A percentile compares a stretch with the other conserved stretches of the same genome.
Conservation (phyloP, 2,888 invertebrate species). For the Dryobota labecula region DNA sequence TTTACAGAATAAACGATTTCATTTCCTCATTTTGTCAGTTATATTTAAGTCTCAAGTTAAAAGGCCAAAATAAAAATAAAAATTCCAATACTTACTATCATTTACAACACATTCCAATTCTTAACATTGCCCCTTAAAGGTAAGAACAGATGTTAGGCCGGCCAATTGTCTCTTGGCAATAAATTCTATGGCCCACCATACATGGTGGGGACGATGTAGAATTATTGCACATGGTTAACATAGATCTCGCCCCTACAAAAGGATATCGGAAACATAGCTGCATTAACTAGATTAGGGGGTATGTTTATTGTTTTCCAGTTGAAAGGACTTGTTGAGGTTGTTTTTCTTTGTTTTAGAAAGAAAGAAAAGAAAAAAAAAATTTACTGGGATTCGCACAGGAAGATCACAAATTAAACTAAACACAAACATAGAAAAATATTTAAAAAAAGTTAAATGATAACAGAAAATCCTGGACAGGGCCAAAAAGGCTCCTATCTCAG, state of each 20-base stretch:
- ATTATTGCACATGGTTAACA: slow-evolving; percentile 64
- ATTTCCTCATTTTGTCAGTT: not conserved
- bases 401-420: no score
- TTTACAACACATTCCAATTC: slow-evolving; percentile 48
- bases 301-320: slow-evolving; percentile 46
- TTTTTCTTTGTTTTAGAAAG: not conserved
- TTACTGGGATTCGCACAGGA: no score
- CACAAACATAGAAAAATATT: no score
- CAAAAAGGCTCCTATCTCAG: no score
- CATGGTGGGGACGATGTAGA: slow-evolving; percentile 64
- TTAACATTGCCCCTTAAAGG: slow-evolving; percentile 53
- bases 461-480: no score
- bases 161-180: slow-evolving; percentile 68
- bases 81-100: slow-evolving; percentile 7
- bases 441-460: no score
- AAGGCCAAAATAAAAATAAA: not conserved
- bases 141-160: slow-evolving; percentile 65
- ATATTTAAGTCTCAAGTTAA: not conserved
- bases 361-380: no score
- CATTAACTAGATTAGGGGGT: slow-evolving; percentile 52
- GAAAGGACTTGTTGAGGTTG: slow-evolving; percentile 3
- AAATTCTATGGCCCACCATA: slow-evolving; percentile 66
- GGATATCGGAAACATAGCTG: slow-evolving; percentile 50
- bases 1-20: no score
- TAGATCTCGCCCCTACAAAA: slow-evolving; percentile 62